A percentile compares a stretch with the other conserved stretches of the same genome.
Evolutionary conservation across 2,888 invertebrate species (phyloP).

Genomic region (Pristionchus japonicus): DNA sequence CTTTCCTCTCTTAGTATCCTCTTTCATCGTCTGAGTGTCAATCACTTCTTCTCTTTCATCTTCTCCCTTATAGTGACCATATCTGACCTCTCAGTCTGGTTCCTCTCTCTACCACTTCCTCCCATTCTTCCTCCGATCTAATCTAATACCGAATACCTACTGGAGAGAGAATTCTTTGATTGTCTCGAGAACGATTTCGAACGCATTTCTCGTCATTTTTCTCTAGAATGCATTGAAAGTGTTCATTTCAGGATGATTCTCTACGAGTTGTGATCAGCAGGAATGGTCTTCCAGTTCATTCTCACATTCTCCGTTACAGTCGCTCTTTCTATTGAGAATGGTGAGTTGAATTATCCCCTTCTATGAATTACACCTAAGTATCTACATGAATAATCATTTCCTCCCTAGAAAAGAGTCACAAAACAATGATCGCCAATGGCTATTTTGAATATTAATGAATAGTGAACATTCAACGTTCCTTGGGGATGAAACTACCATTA

Average conservation of each 20-base stretch:
- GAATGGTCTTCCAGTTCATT: constrained; percentile 65
- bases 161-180: background rate
- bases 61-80: background rate
- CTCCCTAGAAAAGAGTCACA: background rate
- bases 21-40: background rate
- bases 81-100: background rate
- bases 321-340: constrained; percentile 62
- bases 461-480: background rate
- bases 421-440: background rate
- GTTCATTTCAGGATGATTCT: background rate
- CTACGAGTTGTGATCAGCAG: background rate
- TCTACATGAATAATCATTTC: constrained; percentile 20
- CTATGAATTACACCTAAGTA: background rate
- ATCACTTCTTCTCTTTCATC: background rate
- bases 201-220: background rate
- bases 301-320: constrained; percentile 64
- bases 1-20: background rate
- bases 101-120: background rate
- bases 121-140: constrained; percentile 12
- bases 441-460: constrained; percentile 20
- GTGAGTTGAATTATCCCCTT: constrained; percentile 46
- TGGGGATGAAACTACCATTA: background rate
- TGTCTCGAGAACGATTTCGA: constrained; percentile 10
- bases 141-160: background rate
- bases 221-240: background rate